Conservation (phyloP, 1,140 invertebrate species). For the Parasteatoda tepidariorum region DNA sequence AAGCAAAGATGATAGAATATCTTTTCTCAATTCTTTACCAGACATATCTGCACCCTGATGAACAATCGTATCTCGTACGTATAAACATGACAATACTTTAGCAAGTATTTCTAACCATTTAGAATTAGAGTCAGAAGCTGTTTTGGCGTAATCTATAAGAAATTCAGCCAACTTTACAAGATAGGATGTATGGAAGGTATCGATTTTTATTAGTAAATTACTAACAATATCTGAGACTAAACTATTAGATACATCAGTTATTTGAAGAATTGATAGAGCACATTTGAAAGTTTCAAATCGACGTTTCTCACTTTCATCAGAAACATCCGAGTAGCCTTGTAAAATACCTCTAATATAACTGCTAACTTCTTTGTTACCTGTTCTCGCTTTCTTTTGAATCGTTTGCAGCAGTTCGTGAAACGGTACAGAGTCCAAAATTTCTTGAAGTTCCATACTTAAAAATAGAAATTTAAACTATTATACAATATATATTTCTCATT, state of each 20-base stretch:
- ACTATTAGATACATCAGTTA: not conserved
- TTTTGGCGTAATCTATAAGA: conserved; percentile 16
- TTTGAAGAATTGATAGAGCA: conserved; percentile 10
- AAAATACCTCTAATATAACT: conserved; percentile 33
- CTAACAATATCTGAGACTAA: conserved; percentile 13
- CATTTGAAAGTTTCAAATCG: conserved; percentile 44
- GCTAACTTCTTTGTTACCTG: conserved; percentile 27
- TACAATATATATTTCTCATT: too few species aligned
- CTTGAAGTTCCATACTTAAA: conserved; percentile 6
- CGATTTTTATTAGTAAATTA: conserved; percentile 16
- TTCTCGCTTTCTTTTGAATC: conserved; percentile 30
- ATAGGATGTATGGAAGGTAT: conserved; percentile 29
- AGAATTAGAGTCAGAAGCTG: not conserved
- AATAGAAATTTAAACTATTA: too few species aligned
- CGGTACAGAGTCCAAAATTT: conserved; percentile 18
- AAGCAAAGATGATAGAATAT: conserved; percentile 26
- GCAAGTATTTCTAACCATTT: conserved; percentile 47
- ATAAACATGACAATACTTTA: conserved; percentile 23
- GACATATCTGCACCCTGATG: conserved; percentile 32
- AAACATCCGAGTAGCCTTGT: conserved; percentile 1
- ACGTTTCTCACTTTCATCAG: conserved; percentile 36
- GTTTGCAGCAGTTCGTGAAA: conserved; percentile 16
- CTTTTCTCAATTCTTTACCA: conserved; percentile 29
- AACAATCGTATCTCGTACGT: conserved; percentile 19
- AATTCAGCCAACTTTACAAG: conserved; percentile 36